These are phyloP conservation scores for Chelmon rostratus DNA, from an alignment of 2,797 vertebrate genomes.

Conservation along the genomic window DNA sequence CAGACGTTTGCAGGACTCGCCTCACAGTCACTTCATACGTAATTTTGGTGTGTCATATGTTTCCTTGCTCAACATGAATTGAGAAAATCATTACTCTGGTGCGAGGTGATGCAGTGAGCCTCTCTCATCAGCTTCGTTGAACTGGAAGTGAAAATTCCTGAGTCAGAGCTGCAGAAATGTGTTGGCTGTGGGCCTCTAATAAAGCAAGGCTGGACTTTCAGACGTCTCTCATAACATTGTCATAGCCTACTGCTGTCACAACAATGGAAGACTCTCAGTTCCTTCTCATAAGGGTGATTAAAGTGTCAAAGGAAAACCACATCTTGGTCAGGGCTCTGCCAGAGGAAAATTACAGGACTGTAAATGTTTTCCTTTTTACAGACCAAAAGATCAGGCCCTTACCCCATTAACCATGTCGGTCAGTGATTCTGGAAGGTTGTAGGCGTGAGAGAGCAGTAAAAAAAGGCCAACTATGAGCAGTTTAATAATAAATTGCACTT, in stretches of 20 bases:
- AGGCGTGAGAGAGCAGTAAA: neutral
- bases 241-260: conserved; percentile 43
- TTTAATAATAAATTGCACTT: neutral
- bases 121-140: neutral
- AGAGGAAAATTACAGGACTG: conserved; percentile 55
- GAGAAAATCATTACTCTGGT: neutral
- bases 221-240: conserved; percentile 1
- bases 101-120: neutral
- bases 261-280: conserved; percentile 23
- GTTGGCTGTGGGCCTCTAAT: conserved; percentile 10
- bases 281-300: conserved; percentile 11
- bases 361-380: conserved; percentile 17
- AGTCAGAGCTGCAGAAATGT: conserved; percentile 46
- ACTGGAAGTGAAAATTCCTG: conserved; percentile 57
- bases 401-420: conserved; percentile 1
- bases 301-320: conserved; percentile 30
- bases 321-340: neutral
- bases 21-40: neutral
- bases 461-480: neutral
- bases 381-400: neutral
- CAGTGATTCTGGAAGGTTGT: neutral
- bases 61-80: neutral
- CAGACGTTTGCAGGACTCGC: neutral
- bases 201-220: conserved; percentile 70
- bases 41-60: neutral